Evolutionary conservation across 2,888 invertebrate genomes (phyloP), one percentile per base, ranked within the genome.

Genomic region (Ophioninae sp.): DNA sequence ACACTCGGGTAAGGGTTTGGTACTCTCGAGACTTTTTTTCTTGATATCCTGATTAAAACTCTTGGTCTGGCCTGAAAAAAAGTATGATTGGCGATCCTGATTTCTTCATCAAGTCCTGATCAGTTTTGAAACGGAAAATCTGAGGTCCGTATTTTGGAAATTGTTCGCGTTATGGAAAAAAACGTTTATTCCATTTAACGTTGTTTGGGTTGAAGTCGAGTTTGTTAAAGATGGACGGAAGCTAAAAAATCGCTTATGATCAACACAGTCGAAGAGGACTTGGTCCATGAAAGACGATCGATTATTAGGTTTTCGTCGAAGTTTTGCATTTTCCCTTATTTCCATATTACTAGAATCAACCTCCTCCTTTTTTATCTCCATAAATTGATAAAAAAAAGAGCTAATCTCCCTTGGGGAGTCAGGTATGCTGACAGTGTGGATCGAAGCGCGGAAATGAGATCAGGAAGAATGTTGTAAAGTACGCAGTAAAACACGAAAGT

Each of bases 301-400:
- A n/a, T 41, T 44, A n/a, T 44, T 71, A 17, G 20, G 63, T 39
- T 63, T 81, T 65, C 37, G 7, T 44, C 44, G 20, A 59, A 75
- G 6, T 51, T 61, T 67, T 37, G 44, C 30, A n/a, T 63, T 72
- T 20, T 59, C 37, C 37, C 51, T 20, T 77, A 69, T 77, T 82
- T 61, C 44, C 73, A 82, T 73, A 68, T 22, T 51, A 67, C 73
- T 41, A 10, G 41, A 73, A 39, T 68, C 67, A 37, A 72, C 17
- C 56, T 17, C 63, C 51, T 65, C 20, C 9, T 39, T 72, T 81
- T 63, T 73, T 17, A 73, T 76, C 37, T 65, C 51, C 17, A 76
- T 67, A 71, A 76, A 81, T 72, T 72, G 20, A 59, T 67, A 44
- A 65, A 81, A 58, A 67, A 75, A 56, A 64, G 56, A 65, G 71